These are phyloP conservation scores for Cyrtodaria siliqua DNA, from an alignment of 2,888 invertebrate genomes.

Conservation along the genomic window DNA sequence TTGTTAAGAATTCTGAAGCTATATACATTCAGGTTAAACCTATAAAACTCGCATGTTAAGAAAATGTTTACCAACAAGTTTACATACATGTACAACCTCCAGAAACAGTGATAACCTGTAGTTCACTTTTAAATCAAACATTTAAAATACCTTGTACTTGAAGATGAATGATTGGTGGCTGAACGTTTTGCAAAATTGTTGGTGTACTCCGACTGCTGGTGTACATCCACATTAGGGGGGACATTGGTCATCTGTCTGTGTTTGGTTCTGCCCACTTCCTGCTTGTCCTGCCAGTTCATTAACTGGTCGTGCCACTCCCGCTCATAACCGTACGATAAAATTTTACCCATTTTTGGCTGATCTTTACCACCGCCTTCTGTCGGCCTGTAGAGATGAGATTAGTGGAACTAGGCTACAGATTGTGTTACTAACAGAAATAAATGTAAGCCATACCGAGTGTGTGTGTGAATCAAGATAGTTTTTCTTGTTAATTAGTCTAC, in stretches of 20 bases:
- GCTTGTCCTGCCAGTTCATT: constrained; percentile 67
- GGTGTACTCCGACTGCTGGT: constrained; percentile 54
- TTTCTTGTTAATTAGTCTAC: too few relatives aligned
- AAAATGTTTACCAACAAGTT: too few relatives aligned
- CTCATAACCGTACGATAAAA: constrained; percentile 75
- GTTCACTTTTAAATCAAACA: too few relatives aligned
- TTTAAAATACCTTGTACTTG: constrained; percentile 23
- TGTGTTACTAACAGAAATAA: too few relatives aligned
- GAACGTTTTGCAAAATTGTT: constrained; percentile 55
- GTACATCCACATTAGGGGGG: constrained; percentile 34
- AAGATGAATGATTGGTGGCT: constrained; percentile 30
- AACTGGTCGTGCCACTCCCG: constrained; percentile 74
- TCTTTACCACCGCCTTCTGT: constrained; percentile 25
- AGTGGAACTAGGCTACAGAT: not conserved
- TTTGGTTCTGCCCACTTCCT: constrained; percentile 58
- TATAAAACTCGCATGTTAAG: too few relatives aligned
- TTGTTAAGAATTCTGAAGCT: too few relatives aligned
- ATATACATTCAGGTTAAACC: too few relatives aligned
- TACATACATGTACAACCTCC: too few relatives aligned
- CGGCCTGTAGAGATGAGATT: constrained; percentile 23
- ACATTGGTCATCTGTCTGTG: constrained; percentile 55
- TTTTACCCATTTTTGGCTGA: constrained; percentile 69
- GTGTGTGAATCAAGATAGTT: too few relatives aligned
- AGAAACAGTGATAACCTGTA: too few relatives aligned
- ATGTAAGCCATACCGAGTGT: too few relatives aligned